phyloP scores from a whole-genome alignment of 2,888 invertebrate species.

The Physocephala rufipes region DNA sequence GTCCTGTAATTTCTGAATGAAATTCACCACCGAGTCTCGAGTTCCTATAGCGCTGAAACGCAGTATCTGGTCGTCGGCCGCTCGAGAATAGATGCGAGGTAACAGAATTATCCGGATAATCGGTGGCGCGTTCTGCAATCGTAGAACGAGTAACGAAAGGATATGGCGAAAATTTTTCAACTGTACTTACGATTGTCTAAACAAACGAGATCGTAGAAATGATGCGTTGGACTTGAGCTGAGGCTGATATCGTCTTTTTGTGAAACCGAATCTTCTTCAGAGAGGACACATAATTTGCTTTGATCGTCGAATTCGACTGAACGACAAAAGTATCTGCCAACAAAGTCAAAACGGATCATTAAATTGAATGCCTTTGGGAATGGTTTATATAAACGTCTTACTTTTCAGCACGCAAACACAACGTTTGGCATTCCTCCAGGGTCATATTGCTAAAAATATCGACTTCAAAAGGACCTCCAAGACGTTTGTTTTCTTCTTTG shows the following conservation, averaged over 20 bases:
- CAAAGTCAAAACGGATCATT: conserved; percentile 43
- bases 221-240: conserved; percentile 84
- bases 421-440: conserved; percentile 86
- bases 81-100: conserved; percentile 85
- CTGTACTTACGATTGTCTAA: conserved; percentile 83
- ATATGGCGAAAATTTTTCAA: background rate
- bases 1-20: conserved; percentile 88
- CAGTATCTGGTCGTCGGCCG: conserved; percentile 85
- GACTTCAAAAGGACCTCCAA: conserved; percentile 88
- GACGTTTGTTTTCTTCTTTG: conserved; percentile 87
- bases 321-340: conserved; percentile 79
- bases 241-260: conserved; percentile 88
- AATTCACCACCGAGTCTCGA: conserved; percentile 87
- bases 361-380: background rate
- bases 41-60: conserved; percentile 83
- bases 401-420: conserved; percentile 88
- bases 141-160: background rate
- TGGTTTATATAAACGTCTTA: conserved; percentile 63
- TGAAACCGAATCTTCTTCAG: conserved; percentile 90
- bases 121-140: conserved; percentile 81
- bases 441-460: conserved; percentile 88
- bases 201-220: conserved; percentile 89
- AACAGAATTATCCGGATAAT: conserved; percentile 87
- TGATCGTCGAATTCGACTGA: conserved; percentile 90
- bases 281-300: conserved; percentile 86